Evolutionary conservation across 2,797 vertebrate genomes (phyloP).

Genomic region (Siniperca obscura): DNA sequence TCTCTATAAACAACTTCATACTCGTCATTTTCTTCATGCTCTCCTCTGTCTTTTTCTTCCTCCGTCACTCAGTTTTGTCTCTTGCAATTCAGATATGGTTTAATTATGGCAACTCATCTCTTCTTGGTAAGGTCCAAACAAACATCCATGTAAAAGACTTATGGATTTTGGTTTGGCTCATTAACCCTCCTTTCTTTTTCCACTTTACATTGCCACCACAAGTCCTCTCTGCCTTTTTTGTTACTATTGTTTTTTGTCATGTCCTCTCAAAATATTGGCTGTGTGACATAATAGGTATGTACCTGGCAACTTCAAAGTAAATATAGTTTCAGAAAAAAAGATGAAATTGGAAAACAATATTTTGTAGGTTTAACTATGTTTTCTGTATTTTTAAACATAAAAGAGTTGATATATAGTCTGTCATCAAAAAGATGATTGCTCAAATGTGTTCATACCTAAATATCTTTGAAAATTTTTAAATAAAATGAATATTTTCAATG

Average conservation of each 20-base stretch:
- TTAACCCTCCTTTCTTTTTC: background rate
- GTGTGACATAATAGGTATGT: background rate
- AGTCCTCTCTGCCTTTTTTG: background rate
- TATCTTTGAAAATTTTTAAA: background rate
- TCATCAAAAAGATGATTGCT: background rate
- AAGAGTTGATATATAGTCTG: background rate
- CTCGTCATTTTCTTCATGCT: constrained; percentile 1
- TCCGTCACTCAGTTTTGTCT: background rate
- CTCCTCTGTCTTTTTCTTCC: background rate
- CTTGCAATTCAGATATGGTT: background rate
- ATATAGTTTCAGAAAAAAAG: background rate
- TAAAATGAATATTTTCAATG: background rate
- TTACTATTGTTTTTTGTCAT: background rate
- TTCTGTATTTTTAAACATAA: background rate
- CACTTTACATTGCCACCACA: background rate
- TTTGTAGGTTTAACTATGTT: background rate
- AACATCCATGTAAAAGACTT: background rate
- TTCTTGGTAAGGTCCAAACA: background rate
- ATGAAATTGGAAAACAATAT: background rate
- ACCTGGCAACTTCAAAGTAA: background rate
- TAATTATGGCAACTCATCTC: constrained; percentile 6
- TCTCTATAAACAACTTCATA: constrained; percentile 25
- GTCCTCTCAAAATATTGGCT: background rate
- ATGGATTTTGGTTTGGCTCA: constrained; percentile 10
- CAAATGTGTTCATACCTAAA: background rate